A percentile compares a stretch with the other conserved stretches of the same genome.
Evolutionary conservation across 1,140 invertebrate species (phyloP).

Genomic region (Andrena cerasifolii): DNA sequence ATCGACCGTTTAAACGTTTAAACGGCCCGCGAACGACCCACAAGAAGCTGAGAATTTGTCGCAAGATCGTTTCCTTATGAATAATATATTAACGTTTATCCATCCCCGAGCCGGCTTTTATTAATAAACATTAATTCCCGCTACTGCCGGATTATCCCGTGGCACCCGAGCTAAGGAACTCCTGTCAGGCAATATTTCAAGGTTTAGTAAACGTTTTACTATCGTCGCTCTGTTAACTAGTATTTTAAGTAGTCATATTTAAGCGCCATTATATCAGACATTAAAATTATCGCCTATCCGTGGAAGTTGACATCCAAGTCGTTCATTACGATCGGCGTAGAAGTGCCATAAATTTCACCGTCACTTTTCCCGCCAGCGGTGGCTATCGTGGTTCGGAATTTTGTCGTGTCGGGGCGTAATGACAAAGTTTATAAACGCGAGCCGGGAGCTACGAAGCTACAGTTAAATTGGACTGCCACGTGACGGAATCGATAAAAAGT

Average conservation of each 20-base stretch:
- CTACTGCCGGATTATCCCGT: too few relatives aligned
- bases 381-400: background rate
- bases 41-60: background rate
- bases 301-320: background rate
- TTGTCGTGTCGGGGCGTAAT: too few relatives aligned
- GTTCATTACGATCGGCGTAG: too few relatives aligned
- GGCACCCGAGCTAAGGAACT: too few relatives aligned
- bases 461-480: slow-evolving; percentile 22
- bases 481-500: slow-evolving; percentile 13
- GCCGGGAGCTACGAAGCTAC: slow-evolving; percentile 12
- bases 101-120: background rate
- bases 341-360: background rate
- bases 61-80: background rate
- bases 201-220: too few relatives aligned
- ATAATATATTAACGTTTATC: background rate
- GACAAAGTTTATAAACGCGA: slow-evolving; percentile 24
- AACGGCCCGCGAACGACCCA: slow-evolving; percentile 6
- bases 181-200: too few relatives aligned
- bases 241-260: too few relatives aligned
- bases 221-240: too few relatives aligned
- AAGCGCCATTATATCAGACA: too few relatives aligned
- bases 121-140: too few relatives aligned
- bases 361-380: slow-evolving; percentile 3
- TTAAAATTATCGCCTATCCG: too few relatives aligned
- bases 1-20: background rate